Evolutionary conservation across 2,888 invertebrate genomes (phyloP).

Genomic region (Conchocele bisecta): DNA sequence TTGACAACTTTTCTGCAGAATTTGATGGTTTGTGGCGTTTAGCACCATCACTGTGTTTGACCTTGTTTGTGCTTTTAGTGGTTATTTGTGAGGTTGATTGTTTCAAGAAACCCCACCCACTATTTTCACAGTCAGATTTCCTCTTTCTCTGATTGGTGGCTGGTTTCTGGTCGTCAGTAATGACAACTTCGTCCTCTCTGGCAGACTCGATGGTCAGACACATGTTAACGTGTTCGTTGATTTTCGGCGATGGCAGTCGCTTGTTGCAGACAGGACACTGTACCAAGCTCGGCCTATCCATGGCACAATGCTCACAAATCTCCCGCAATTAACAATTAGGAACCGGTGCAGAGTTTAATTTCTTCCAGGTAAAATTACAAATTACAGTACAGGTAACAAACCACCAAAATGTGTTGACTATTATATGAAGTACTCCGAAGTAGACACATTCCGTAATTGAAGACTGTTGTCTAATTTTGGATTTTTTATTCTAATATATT

Average conservation of each 20-base stretch:
- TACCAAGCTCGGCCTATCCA: no score
- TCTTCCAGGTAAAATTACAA: no score
- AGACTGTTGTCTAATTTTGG: no score
- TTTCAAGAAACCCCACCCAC: constrained; percentile 51
- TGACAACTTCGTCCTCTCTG: neutral
- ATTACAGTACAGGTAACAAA: no score
- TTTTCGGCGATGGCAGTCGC: constrained; percentile 32
- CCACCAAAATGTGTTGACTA: no score
- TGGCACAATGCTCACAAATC: no score
- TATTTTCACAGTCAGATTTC: constrained; percentile 20
- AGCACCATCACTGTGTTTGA: neutral
- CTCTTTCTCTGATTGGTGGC: constrained; percentile 22
- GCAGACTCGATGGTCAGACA: constrained; percentile 13
- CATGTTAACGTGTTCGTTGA: constrained; percentile 31
- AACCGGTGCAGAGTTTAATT: no score
- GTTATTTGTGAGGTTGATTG: neutral
- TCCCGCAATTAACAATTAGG: no score
- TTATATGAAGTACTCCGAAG: no score
- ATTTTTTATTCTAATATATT: no score
- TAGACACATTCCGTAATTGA: no score
- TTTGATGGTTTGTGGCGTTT: neutral
- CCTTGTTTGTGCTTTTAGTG: neutral
- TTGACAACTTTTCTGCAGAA: neutral
- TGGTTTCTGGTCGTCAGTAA: neutral
- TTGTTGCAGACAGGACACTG: constrained; percentile 70